These are phyloP conservation scores for Psophia crepitans DNA, from an alignment of 2,113 vertebrate species.

Conservation along the genomic window DNA sequence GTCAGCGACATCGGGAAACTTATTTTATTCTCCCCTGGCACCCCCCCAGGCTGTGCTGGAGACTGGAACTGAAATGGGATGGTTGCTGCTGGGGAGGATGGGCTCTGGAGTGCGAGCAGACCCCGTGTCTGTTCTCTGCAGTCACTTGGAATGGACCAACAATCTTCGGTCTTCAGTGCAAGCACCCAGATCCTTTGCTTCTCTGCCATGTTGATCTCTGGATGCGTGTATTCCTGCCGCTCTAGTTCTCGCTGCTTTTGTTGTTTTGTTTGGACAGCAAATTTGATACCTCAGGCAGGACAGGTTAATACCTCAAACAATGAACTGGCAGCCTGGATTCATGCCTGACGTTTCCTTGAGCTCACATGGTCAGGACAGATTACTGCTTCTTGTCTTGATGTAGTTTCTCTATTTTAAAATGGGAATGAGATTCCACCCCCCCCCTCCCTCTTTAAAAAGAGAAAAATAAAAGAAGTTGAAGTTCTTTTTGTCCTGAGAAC, in stretches of 20 bases:
- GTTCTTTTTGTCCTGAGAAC: not conserved
- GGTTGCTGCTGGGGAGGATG: not conserved
- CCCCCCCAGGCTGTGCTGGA: not conserved
- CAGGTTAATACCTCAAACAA: not conserved
- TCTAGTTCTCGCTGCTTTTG: not conserved
- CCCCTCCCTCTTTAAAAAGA: not conserved
- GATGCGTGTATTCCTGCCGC: not conserved
- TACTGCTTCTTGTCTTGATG: not conserved
- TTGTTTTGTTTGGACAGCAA: not conserved
- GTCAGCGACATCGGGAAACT: constrained; percentile 60
- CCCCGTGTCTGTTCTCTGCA: not conserved
- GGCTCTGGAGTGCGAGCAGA: not conserved
- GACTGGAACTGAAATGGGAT: not conserved
- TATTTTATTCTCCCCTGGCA: not conserved
- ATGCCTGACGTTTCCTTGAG: not conserved
- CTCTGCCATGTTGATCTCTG: accelerated
- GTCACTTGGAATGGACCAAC: not conserved
- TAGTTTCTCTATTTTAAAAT: not conserved
- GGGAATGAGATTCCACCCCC: too few relatives aligned
- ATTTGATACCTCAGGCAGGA: not conserved
- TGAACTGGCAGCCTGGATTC: not conserved
- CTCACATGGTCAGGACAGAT: not conserved
- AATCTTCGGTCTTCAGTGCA: not conserved
- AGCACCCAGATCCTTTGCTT: not conserved
- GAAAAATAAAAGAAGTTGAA: not conserved